Conservation (phyloP, 2,797 vertebrate genomes). For the Epinephelus malabaricus region DNA sequence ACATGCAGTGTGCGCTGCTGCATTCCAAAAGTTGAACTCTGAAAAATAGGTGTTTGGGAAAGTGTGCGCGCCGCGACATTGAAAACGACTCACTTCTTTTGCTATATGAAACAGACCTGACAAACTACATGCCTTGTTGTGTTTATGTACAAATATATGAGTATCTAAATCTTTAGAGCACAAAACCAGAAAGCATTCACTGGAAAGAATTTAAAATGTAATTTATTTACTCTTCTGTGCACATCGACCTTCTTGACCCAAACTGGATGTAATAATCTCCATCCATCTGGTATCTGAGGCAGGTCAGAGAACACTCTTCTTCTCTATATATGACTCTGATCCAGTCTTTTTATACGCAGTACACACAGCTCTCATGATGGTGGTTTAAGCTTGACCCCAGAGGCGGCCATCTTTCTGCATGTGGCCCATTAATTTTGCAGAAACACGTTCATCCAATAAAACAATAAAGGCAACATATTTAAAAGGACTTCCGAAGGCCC, state of each 20-base stretch:
- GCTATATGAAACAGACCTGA: not conserved
- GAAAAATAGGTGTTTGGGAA: too few relatives aligned
- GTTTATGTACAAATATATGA: not conserved
- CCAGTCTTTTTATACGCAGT: not conserved
- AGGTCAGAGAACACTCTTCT: slow-evolving; percentile 37
- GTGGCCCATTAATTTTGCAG: slow-evolving; percentile 9
- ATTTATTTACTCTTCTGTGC: slow-evolving; percentile 44
- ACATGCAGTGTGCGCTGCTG: too few relatives aligned
- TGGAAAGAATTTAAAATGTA: slow-evolving; percentile 44
- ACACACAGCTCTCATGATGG: not conserved
- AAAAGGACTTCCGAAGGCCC: slow-evolving; percentile 28
- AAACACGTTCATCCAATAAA: slow-evolving; percentile 53
- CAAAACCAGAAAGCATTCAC: too few relatives aligned
- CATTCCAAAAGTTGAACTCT: too few relatives aligned
- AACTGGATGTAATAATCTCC: slow-evolving; percentile 51
- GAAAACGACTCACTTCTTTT: too few relatives aligned
- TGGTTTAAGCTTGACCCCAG: not conserved
- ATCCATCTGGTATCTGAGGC: slow-evolving; percentile 50
- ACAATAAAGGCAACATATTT: slow-evolving; percentile 45
- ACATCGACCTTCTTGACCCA: slow-evolving; percentile 51
- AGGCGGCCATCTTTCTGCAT: slow-evolving; percentile 18
- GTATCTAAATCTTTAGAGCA: not conserved
- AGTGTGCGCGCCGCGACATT: too few relatives aligned
- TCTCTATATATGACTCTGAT: slow-evolving; percentile 14
- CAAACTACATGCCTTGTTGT: too few relatives aligned